phyloP scores from a whole-genome alignment of 1,140 invertebrate genomes.

The Aphaenogaster ashmeadi region DNA sequence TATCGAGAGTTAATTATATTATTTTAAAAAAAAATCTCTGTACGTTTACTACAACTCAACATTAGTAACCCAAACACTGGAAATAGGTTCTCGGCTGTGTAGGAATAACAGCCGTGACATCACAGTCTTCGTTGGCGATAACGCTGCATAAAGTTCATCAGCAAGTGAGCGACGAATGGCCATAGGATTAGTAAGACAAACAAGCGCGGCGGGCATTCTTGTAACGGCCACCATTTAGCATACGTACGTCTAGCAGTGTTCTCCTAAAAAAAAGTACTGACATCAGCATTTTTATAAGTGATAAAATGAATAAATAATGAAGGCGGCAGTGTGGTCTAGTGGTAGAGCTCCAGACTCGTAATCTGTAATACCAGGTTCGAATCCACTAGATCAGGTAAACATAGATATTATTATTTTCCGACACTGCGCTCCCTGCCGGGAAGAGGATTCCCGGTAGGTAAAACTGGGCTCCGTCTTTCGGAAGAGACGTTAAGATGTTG shows the following conservation, averaged over 20 bases:
- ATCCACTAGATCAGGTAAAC: too few relatives aligned
- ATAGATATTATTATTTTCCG: too few relatives aligned
- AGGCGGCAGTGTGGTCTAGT: too few relatives aligned
- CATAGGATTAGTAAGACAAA: slow-evolving; percentile 88
- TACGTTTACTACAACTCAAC: slow-evolving; percentile 61
- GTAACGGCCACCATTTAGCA: slow-evolving; percentile 88
- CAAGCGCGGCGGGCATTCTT: slow-evolving; percentile 87
- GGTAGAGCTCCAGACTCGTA: too few relatives aligned
- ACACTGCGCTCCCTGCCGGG: too few relatives aligned
- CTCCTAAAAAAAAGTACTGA: slow-evolving; percentile 68
- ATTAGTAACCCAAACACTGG: slow-evolving; percentile 61
- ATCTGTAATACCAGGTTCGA: too few relatives aligned
- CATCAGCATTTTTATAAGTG: background rate
- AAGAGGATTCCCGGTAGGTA: too few relatives aligned
- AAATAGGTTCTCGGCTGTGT: slow-evolving; percentile 63
- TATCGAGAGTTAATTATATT: too few relatives aligned
- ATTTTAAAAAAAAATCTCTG: slow-evolving; percentile 19
- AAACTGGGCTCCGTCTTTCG: too few relatives aligned
- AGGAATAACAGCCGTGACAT: slow-evolving; percentile 73
- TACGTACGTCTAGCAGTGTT: slow-evolving; percentile 69
- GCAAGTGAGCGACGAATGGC: slow-evolving; percentile 88
- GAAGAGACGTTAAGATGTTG: too few relatives aligned
- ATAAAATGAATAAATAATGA: background rate
- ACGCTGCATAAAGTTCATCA: slow-evolving; percentile 82
- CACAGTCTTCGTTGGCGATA: slow-evolving; percentile 83